A percentile compares a stretch with the other conserved stretches of the same genome.
Conservation (phyloP, 2,113 vertebrate species). For the Eptesicus fuscus region DNA sequence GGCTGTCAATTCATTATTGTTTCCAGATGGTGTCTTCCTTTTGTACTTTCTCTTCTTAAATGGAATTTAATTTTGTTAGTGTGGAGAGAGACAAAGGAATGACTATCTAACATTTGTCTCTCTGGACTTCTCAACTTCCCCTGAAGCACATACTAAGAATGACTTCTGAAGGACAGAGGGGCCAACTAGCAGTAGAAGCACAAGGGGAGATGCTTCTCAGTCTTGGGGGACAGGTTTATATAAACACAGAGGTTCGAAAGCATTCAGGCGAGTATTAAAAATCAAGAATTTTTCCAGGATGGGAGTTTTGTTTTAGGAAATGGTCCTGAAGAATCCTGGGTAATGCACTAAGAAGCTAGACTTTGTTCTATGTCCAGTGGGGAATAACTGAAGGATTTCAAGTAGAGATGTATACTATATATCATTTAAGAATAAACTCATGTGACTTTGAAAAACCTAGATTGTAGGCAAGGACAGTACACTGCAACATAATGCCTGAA, state of each 20-base stretch:
- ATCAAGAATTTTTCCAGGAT: background rate
- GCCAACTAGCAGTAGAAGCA: background rate
- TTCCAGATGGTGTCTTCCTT: background rate
- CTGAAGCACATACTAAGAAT: background rate
- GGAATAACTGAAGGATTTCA: background rate
- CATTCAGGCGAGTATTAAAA: background rate
- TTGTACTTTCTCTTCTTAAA: background rate
- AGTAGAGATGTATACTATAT: background rate
- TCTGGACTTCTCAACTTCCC: background rate
- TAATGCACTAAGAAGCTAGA: background rate
- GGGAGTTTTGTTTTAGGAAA: background rate
- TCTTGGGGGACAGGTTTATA: background rate
- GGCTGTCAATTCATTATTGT: background rate
- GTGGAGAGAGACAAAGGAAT: background rate
- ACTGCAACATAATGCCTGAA: background rate
- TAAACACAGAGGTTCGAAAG: background rate
- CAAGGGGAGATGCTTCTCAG: background rate
- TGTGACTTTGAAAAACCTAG: background rate
- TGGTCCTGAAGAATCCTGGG: background rate
- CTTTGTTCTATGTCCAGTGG: background rate
- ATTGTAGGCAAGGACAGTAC: background rate
- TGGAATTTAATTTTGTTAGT: background rate
- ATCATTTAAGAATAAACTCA: background rate
- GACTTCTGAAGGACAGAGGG: background rate
- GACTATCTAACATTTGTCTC: background rate